Evolutionary conservation across 2,797 vertebrate species (phyloP).

Genomic region (Diglossa cyanea): DNA sequence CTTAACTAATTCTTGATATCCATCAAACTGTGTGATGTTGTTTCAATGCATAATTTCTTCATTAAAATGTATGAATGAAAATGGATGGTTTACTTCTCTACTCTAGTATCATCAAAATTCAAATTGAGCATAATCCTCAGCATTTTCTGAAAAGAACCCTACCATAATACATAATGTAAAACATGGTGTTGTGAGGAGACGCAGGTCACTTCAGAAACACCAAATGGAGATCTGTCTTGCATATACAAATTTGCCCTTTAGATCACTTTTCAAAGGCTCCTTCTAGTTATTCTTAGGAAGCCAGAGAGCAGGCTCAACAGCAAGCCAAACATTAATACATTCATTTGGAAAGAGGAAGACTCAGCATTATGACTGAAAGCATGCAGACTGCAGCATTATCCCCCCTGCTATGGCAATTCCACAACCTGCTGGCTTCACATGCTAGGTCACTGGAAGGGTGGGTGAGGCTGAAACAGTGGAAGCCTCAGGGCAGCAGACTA

Average conservation of each 20-base stretch:
- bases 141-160: background rate
- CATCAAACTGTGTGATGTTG: background rate
- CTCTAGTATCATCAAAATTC: background rate
- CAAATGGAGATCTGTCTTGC: background rate
- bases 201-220: background rate
- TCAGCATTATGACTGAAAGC: background rate
- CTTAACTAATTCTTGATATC: background rate
- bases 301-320: background rate
- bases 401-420: rapidly evolving
- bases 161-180: background rate
- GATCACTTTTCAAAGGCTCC: background rate
- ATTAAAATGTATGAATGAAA: background rate
- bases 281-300: background rate
- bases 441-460: background rate
- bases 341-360: background rate
- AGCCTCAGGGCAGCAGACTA: background rate
- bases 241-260: background rate
- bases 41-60: background rate
- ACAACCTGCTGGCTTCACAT: background rate
- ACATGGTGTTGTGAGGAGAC: background rate
- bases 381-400: background rate
- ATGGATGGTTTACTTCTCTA: background rate
- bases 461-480: background rate
- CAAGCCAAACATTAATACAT: background rate
- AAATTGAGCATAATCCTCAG: background rate